These are phyloP conservation scores for Ptiloglossa arizonensis DNA, from an alignment of 1,140 invertebrate species.

Conservation along the genomic window DNA sequence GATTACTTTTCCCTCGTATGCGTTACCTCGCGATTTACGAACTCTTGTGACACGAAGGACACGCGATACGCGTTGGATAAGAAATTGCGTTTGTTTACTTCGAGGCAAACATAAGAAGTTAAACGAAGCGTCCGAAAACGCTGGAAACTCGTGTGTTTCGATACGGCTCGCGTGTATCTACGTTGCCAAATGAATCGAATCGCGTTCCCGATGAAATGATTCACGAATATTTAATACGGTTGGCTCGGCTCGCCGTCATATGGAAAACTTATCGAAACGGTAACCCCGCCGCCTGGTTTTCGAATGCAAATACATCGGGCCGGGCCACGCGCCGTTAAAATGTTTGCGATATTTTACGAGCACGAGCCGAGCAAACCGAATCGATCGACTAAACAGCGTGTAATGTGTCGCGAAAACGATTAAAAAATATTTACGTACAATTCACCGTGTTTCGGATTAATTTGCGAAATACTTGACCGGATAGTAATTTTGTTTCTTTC, in stretches of 20 bases:
- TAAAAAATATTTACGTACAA: conserved; percentile 2
- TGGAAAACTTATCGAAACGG: conserved; percentile 37
- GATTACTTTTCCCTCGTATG: conserved; percentile 36
- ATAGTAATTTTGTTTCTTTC: neutral
- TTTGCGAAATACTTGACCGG: neutral
- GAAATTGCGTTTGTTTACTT: too few species aligned
- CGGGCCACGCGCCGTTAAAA: conserved; percentile 4
- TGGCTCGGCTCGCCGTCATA: conserved; percentile 16
- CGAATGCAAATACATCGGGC: conserved; percentile 10
- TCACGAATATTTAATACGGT: neutral
- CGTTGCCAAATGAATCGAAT: neutral
- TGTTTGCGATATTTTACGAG: conserved; percentile 33
- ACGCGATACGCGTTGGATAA: too few species aligned
- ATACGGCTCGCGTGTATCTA: too few species aligned
- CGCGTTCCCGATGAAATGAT: conserved; percentile 2
- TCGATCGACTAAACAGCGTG: conserved; percentile 17
- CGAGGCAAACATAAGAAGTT: neutral
- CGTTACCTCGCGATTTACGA: conserved; percentile 29
- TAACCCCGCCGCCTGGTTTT: neutral
- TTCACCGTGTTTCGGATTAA: too few species aligned
- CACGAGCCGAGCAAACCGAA: neutral
- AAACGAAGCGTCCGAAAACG: too few species aligned
- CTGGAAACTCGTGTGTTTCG: too few species aligned
- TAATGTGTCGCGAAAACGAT: conserved; percentile 16
- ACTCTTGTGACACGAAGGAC: conserved; percentile 1